Evolutionary conservation across 1,140 invertebrate species (phyloP).

Genomic region (Campodea augens): DNA sequence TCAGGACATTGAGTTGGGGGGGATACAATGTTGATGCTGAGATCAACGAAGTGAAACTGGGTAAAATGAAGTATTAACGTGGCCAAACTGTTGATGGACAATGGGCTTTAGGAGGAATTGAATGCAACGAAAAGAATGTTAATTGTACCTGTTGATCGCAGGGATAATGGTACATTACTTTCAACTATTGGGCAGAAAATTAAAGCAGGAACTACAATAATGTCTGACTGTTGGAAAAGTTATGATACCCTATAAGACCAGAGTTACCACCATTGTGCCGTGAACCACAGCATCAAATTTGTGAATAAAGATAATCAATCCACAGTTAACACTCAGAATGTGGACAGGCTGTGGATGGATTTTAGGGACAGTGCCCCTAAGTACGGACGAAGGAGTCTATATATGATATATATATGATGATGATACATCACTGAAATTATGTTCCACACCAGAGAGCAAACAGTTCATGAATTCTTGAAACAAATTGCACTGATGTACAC

Average conservation of each 20-base stretch:
- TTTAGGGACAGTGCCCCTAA: too few relatives aligned
- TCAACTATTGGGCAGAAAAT: constrained; percentile 8
- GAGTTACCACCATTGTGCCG: constrained; percentile 4
- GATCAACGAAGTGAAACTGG: constrained; percentile 11
- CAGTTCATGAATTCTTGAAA: too few relatives aligned
- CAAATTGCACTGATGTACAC: too few relatives aligned
- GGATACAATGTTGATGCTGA: constrained; percentile 8
- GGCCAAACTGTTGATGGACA: constrained; percentile 7
- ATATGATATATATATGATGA: too few relatives aligned
- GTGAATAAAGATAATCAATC: too few relatives aligned
- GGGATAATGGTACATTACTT: constrained; percentile 5
- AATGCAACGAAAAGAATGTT: too few relatives aligned
- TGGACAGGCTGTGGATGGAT: too few relatives aligned
- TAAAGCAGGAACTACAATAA: constrained; percentile 6
- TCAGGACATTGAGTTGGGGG: constrained; percentile 7
- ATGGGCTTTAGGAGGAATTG: constrained; percentile 11
- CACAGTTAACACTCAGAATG: too few relatives aligned
- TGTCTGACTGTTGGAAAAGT: constrained; percentile 10
- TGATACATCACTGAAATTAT: too few relatives aligned
- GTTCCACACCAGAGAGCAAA: too few relatives aligned
- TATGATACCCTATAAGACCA: constrained; percentile 4
- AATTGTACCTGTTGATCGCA: too few relatives aligned
- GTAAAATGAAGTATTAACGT: constrained; percentile 11
- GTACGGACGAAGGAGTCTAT: too few relatives aligned
- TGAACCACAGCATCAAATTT: constrained; percentile 8